Evolutionary conservation across 2,797 vertebrate species (phyloP).

Genomic region (Anableps anableps): DNA sequence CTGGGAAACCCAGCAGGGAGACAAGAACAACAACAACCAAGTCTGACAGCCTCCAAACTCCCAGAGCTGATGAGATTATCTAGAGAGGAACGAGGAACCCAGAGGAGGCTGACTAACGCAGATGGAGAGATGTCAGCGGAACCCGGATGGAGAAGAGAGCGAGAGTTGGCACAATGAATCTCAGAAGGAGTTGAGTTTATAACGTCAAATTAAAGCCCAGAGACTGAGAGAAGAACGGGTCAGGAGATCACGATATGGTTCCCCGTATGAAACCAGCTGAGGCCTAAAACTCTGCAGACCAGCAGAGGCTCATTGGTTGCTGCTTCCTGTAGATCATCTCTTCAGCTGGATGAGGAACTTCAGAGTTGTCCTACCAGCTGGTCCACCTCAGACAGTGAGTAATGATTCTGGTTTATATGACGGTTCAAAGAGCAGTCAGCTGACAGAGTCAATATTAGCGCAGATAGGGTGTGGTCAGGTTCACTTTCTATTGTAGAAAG

Average conservation of each 20-base stretch:
- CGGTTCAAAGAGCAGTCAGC: not conserved
- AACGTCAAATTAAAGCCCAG: not conserved
- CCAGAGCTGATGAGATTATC: not conserved
- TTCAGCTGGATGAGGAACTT: not conserved
- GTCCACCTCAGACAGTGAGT: not conserved
- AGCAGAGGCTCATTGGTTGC: not conserved
- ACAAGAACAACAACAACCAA: not conserved
- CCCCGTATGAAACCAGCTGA: not conserved
- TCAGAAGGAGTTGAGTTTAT: not conserved
- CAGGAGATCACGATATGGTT: not conserved
- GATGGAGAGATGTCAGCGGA: too few relatives aligned
- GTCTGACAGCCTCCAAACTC: not conserved
- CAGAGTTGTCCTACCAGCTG: not conserved
- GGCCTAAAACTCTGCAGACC: too few relatives aligned
- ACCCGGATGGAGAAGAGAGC: too few relatives aligned
- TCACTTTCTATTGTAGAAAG: not conserved
- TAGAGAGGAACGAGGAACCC: not conserved
- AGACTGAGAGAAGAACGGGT: not conserved
- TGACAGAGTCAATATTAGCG: not conserved
- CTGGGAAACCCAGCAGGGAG: not conserved
- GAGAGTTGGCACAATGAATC: too few relatives aligned
- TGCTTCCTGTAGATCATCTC: too few relatives aligned
- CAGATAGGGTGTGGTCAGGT: not conserved
- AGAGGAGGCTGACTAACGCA: not conserved
- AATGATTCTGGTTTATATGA: fast-evolving